Conservation (phyloP, 2,888 invertebrate species). For the Xestia rhomboidea region DNA sequence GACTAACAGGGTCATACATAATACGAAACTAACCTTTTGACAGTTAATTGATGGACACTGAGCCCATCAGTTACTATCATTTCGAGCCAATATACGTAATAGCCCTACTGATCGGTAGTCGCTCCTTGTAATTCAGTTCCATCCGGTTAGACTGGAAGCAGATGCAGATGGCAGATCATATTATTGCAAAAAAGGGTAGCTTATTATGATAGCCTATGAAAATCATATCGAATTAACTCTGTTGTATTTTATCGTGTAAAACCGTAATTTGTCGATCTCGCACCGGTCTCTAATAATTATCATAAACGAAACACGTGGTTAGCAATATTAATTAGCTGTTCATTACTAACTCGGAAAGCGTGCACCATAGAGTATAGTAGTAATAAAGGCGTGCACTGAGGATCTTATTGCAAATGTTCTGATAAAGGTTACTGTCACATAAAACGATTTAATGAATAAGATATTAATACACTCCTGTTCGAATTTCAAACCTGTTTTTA, state of each 20-base stretch:
- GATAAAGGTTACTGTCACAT: slow-evolving; percentile 22
- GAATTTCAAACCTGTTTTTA: too few species aligned
- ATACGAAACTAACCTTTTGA: too few species aligned
- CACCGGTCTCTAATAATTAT: slow-evolving; percentile 41
- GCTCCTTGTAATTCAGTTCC: neutral
- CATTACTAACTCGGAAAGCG: slow-evolving; percentile 39
- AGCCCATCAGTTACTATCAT: too few species aligned
- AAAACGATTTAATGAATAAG: neutral
- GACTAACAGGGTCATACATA: too few species aligned
- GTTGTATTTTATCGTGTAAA: slow-evolving; percentile 8
- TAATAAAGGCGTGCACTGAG: slow-evolving; percentile 33
- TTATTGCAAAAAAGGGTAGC: neutral
- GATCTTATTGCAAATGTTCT: slow-evolving; percentile 47
- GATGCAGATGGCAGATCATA: neutral
- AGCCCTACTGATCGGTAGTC: too few species aligned
- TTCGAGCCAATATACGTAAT: too few species aligned
- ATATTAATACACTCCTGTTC: neutral
- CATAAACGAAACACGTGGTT: slow-evolving; percentile 44
- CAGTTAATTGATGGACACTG: too few species aligned
- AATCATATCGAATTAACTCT: neutral
- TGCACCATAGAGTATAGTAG: too few species aligned
- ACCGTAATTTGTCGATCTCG: neutral
- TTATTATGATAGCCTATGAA: neutral
- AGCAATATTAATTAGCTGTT: slow-evolving; percentile 41
- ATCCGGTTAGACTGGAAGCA: neutral